phyloP scores from a whole-genome alignment of 2,888 invertebrate species.

The Chironomus tentans region DNA sequence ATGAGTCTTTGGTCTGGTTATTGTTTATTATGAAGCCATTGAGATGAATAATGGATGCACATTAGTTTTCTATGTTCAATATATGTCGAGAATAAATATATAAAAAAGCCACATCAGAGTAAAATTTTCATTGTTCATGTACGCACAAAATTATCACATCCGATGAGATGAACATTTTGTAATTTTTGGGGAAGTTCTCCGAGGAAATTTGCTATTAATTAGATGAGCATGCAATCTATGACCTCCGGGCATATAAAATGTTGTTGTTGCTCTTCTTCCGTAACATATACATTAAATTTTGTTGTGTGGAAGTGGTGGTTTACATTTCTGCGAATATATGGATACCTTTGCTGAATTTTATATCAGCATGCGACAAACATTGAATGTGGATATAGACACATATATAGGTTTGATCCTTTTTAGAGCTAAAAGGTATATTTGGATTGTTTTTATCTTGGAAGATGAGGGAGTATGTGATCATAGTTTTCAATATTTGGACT shows the following conservation, averaged over 20 bases:
- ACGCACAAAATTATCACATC: background rate
- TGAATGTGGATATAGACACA: too few relatives aligned
- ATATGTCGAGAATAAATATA: background rate
- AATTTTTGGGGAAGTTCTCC: too few relatives aligned
- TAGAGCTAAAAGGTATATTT: too few relatives aligned
- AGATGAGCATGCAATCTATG: conserved; percentile 5
- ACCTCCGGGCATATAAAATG: conserved; percentile 1
- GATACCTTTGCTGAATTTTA: background rate
- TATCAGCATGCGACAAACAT: too few relatives aligned
- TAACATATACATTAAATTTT: too few relatives aligned
- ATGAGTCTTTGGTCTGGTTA: background rate
- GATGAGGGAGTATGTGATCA: too few relatives aligned
- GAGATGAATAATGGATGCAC: conserved; percentile 5
- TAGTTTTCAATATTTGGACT: too few relatives aligned
- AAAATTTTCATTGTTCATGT: background rate
- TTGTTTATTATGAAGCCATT: conserved; percentile 5
- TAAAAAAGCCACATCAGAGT: background rate
- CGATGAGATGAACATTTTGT: background rate
- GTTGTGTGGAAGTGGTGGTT: too few relatives aligned
- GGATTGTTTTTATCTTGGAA: too few relatives aligned
- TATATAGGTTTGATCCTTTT: too few relatives aligned
- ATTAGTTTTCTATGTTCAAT: background rate
- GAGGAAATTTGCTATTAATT: conserved; percentile 22
- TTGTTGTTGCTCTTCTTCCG: too few relatives aligned
- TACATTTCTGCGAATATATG: background rate